These are phyloP conservation scores for Nesospiza acunhae DNA, from an alignment of 2,113 vertebrate genomes.

Conservation along the genomic window DNA sequence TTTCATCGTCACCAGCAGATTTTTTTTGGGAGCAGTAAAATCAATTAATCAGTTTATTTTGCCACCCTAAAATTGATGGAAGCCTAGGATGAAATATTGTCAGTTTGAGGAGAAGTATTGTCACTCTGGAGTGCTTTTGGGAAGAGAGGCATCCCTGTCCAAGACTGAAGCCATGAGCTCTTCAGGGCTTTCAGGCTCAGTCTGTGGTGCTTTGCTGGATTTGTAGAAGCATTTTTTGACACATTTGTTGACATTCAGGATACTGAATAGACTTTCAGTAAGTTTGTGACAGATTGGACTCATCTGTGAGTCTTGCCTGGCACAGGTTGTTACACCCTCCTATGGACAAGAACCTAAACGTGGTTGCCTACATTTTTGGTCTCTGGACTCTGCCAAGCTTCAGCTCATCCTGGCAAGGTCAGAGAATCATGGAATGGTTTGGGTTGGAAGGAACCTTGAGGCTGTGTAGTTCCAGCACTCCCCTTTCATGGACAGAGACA, in stretches of 20 bases:
- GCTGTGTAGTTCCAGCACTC: not conserved
- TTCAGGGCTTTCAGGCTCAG: not conserved
- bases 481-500: not conserved
- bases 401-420: not conserved
- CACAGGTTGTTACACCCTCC: not conserved
- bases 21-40: not conserved
- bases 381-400: not conserved
- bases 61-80: not conserved
- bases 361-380: accelerated
- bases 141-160: not conserved
- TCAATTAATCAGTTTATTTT: not conserved
- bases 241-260: not conserved
- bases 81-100: accelerated
- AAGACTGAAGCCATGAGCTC: not conserved
- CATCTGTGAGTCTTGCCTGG: not conserved
- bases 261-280: not conserved
- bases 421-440: not conserved
- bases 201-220: not conserved
- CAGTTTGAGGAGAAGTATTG: not conserved
- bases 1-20: not conserved
- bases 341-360: not conserved
- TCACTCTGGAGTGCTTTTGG: not conserved
- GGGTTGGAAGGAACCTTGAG: not conserved
- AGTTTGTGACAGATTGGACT: accelerated
- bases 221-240: not conserved